Percentiles rank a stretch among this genome's conserved stretches.
phyloP scores from a whole-genome alignment of 2,888 invertebrate genomes.

The Erebia aethiops region DNA sequence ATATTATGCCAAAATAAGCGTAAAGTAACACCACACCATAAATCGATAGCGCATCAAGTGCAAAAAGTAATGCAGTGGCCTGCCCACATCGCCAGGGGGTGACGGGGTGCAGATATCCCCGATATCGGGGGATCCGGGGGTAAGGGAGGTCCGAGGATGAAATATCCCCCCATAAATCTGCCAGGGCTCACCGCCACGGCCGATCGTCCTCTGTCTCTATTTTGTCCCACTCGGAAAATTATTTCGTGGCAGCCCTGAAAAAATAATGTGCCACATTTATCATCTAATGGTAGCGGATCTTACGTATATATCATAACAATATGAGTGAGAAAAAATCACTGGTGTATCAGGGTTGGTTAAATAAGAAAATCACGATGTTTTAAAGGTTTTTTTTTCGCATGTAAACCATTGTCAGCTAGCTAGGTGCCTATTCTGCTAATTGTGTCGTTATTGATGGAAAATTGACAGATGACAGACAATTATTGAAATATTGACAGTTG shows the following conservation, averaged over 20 bases:
- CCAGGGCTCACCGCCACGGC: constrained; percentile 51
- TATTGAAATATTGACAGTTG: too few relatives aligned
- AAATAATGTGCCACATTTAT: constrained; percentile 40
- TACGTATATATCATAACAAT: constrained; percentile 32
- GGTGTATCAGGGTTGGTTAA: neutral
- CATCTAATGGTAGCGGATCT: constrained; percentile 39
- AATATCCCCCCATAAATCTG: constrained; percentile 74
- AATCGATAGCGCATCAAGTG: constrained; percentile 36
- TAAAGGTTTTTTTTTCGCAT: too few relatives aligned
- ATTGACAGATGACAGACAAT: too few relatives aligned
- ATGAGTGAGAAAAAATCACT: constrained; percentile 21
- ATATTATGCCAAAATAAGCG: constrained; percentile 9
- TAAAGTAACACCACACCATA: constrained; percentile 7
- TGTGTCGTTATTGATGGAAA: too few relatives aligned
- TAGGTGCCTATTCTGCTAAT: too few relatives aligned
- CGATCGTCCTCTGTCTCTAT: constrained; percentile 40
- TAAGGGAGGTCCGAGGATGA: constrained; percentile 56
- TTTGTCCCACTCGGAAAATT: constrained; percentile 40
- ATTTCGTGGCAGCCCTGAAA: constrained; percentile 39
- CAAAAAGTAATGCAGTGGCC: constrained; percentile 35
- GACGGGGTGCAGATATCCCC: constrained; percentile 46
- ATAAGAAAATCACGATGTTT: neutral
- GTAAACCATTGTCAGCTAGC: too few relatives aligned
- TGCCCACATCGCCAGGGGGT: constrained; percentile 13
- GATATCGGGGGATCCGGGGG: constrained; percentile 49